Percentiles rank a stretch among this genome's conserved stretches.
Conservation (phyloP, 2,113 vertebrate genomes). For the Pollimyrus isidori region DNA sequence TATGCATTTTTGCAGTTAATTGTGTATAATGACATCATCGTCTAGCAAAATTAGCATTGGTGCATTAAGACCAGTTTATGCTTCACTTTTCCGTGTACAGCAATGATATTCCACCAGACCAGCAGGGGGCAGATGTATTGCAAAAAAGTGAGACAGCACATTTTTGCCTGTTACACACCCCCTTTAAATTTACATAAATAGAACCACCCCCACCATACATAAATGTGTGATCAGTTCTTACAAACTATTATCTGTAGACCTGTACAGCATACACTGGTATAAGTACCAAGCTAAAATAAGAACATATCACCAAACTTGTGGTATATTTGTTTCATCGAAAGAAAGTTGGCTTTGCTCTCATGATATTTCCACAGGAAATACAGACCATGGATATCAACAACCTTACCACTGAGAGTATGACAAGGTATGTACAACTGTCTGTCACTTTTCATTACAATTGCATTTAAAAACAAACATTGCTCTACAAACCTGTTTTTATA, state of each 20-base stretch:
- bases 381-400: neutral
- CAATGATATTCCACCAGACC: neutral
- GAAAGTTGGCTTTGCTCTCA: neutral
- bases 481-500: neutral
- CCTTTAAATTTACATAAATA: neutral
- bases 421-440: neutral
- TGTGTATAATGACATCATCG: neutral
- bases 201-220: neutral
- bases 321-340: neutral
- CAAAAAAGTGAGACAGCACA: neutral
- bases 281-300: neutral
- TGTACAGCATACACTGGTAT: neutral
- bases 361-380: neutral
- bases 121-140: neutral
- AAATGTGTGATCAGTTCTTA: neutral
- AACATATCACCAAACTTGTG: neutral
- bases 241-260: neutral
- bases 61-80: neutral
- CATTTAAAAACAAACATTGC: neutral
- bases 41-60: neutral
- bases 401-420: neutral
- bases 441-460: neutral
- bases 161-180: neutral
- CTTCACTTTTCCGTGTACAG: neutral
- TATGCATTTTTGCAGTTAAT: neutral